Evolutionary conservation across 2,888 invertebrate species (phyloP).

Genomic region (Ditylenchus weischeri): DNA sequence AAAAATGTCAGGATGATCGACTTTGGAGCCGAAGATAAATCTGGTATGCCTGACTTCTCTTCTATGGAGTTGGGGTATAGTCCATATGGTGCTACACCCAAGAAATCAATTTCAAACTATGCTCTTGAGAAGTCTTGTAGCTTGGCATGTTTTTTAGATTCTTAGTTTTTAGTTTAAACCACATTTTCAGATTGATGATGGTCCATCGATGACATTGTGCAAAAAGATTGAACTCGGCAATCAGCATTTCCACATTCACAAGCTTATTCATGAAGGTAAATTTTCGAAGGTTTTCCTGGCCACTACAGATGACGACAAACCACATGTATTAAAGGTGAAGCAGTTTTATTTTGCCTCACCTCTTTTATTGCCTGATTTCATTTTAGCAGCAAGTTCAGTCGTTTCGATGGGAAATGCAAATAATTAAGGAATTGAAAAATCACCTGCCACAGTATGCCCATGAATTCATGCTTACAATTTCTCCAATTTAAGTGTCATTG

Average conservation of each 20-base stretch:
- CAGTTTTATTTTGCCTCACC: not conserved
- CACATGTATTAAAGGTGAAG: slow-evolving; percentile 40
- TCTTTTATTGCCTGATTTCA: not conserved
- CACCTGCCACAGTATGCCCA: slow-evolving; percentile 22
- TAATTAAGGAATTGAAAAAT: slow-evolving; percentile 66
- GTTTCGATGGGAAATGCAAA: slow-evolving; percentile 89
- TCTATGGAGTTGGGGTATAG: too few relatives aligned
- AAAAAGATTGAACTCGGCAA: slow-evolving; percentile 47
- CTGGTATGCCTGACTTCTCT: too few relatives aligned
- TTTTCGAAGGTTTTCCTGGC: slow-evolving; percentile 60
- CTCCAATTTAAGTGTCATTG: not conserved
- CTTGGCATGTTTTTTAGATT: too few relatives aligned
- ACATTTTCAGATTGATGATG: slow-evolving; percentile 17
- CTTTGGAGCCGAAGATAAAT: too few relatives aligned
- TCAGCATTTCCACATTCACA: slow-evolving; percentile 50
- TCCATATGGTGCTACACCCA: too few relatives aligned
- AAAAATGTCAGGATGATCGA: too few relatives aligned
- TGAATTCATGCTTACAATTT: slow-evolving; percentile 42
- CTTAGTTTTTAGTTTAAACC: too few relatives aligned
- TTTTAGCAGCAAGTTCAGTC: slow-evolving; percentile 65
- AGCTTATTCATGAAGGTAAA: slow-evolving; percentile 60
- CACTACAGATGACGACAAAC: slow-evolving; percentile 20
- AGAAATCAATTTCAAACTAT: too few relatives aligned
- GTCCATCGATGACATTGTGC: slow-evolving; percentile 33
- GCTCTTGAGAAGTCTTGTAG: too few relatives aligned